Conservation (phyloP, 2,888 invertebrate species). For the Iphiclides podalirius region DNA sequence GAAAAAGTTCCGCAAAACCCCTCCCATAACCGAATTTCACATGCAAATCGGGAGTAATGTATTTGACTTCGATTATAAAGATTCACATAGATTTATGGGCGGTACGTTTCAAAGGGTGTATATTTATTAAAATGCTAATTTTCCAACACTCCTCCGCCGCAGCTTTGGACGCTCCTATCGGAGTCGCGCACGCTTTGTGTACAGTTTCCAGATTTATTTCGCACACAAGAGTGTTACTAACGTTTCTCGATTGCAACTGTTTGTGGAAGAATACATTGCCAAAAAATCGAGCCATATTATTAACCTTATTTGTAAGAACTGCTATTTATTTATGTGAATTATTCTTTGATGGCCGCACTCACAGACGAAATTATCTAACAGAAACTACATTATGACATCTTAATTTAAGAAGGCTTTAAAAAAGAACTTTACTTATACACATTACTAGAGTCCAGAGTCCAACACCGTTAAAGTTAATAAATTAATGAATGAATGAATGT, state of each 20-base stretch:
- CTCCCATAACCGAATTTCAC: constrained; percentile 47
- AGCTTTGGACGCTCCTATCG: constrained; percentile 71
- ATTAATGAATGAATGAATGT: too few species aligned
- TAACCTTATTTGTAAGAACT: too few species aligned
- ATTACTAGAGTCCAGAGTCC: too few species aligned
- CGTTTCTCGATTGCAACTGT: constrained; percentile 50
- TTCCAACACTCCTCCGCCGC: constrained; percentile 67
- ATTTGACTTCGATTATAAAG: constrained; percentile 79
- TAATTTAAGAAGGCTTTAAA: too few species aligned
- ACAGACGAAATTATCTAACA: too few species aligned
- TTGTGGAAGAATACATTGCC: too few species aligned
- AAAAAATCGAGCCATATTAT: too few species aligned
- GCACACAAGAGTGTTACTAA: constrained; percentile 52
- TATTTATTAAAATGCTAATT: constrained; percentile 81
- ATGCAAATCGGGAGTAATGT: constrained; percentile 69
- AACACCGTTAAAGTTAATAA: too few species aligned
- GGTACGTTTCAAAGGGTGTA: constrained; percentile 76
- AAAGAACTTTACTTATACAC: too few species aligned
- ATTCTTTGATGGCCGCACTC: too few species aligned
- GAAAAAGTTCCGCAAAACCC: constrained; percentile 31
- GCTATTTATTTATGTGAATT: too few species aligned
- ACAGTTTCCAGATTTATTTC: constrained; percentile 76
- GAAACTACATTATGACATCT: too few species aligned
- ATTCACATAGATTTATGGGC: constrained; percentile 72
- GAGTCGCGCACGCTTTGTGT: constrained; percentile 73